Conservation (phyloP, 2,113 vertebrate genomes). For the Orycteropus afer region DNA sequence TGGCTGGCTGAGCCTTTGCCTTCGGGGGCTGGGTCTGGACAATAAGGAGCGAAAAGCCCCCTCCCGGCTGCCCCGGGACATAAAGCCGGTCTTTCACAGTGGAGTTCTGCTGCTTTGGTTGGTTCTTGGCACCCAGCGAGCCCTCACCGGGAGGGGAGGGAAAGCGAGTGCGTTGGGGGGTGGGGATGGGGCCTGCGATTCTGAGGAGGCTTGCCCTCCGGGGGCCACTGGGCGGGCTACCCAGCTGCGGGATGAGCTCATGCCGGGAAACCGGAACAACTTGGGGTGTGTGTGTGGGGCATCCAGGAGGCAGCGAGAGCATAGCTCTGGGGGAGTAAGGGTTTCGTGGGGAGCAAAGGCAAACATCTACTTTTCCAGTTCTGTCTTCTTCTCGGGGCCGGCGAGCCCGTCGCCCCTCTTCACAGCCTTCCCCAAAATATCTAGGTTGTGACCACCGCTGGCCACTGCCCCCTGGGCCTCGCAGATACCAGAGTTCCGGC, state of each 20-base stretch:
- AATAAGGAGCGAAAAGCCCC: constrained; percentile 61
- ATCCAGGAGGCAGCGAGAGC: neutral
- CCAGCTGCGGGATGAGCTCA: constrained; percentile 79
- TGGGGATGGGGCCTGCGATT: constrained; percentile 36
- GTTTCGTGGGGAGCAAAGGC: constrained; percentile 22
- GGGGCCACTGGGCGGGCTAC: constrained; percentile 32
- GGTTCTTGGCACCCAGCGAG: constrained; percentile 73
- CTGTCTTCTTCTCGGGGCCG: neutral
- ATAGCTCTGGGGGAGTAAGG: neutral
- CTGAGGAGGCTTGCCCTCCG: constrained; percentile 11
- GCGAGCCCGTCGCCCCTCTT: neutral
- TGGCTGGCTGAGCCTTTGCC: constrained; percentile 47
- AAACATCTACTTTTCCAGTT: neutral
- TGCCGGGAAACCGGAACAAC: constrained; percentile 61
- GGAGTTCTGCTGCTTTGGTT: constrained; percentile 65
- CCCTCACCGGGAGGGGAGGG: constrained; percentile 45
- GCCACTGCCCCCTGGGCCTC: neutral
- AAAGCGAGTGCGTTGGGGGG: constrained; percentile 57
- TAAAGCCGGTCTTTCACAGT: constrained; percentile 81
- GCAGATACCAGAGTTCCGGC: neutral
- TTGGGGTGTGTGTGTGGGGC: neutral
- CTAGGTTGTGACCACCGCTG: neutral
- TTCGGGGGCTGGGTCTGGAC: constrained; percentile 44
- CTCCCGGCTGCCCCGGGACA: constrained; percentile 56
- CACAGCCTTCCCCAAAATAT: neutral